Percentiles rank a stretch among this genome's conserved stretches.
These are phyloP conservation scores for Desoria tigrina DNA, from an alignment of 2,888 invertebrate genomes.

Conservation along the genomic window DNA sequence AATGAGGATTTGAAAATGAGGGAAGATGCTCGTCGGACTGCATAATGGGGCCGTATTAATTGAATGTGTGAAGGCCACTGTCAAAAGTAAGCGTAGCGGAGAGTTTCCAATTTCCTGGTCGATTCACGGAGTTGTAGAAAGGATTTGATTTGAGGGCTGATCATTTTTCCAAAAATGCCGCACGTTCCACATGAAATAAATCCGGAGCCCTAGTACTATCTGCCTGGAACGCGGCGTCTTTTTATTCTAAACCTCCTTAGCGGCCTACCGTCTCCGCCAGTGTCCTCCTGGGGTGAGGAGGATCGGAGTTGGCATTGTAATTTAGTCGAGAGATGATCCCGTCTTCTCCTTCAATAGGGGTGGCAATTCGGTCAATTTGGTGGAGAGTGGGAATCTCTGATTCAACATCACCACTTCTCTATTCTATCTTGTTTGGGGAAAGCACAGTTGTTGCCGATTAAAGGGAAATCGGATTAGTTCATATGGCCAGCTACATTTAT, in stretches of 20 bases:
- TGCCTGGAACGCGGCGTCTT: constrained; percentile 13
- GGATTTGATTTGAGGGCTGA: constrained; percentile 17
- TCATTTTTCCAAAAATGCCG: constrained; percentile 43
- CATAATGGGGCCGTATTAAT: constrained; percentile 34
- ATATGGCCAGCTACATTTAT: constrained; percentile 6
- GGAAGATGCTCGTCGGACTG: too few species aligned
- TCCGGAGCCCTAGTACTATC: constrained; percentile 7
- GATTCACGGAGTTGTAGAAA: constrained; percentile 39
- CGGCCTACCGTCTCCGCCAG: neutral
- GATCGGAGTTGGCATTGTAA: neutral
- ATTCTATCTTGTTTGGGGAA: constrained; percentile 38
- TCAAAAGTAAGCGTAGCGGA: constrained; percentile 43
- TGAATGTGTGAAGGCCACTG: constrained; percentile 41
- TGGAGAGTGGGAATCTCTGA: constrained; percentile 45
- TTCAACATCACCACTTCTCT: constrained; percentile 27
- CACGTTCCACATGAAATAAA: constrained; percentile 11
- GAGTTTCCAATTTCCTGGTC: constrained; percentile 49
- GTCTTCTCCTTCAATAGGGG: constrained; percentile 28
- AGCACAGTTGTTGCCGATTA: constrained; percentile 52
- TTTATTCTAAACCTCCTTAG: too few species aligned
- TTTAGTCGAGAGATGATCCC: constrained; percentile 24
- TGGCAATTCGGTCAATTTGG: constrained; percentile 46
- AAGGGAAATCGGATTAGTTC: constrained; percentile 46
- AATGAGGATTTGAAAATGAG: too few species aligned
- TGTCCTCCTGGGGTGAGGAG: neutral